Conservation (phyloP, 2,113 vertebrate genomes). For the Halichoerus grypus region DNA sequence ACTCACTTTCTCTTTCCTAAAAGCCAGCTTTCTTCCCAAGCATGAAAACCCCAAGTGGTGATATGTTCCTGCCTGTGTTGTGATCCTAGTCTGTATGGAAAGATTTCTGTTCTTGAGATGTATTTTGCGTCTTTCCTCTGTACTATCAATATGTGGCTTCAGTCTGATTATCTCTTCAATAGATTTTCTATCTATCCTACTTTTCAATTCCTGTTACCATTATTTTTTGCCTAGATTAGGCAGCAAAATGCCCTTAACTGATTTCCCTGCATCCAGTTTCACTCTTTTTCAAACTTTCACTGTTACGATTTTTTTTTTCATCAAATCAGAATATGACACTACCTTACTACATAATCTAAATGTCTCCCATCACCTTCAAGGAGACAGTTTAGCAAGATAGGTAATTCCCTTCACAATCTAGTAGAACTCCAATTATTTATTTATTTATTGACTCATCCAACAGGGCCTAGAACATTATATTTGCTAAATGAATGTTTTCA, state of each 20-base stretch:
- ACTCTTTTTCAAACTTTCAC: neutral
- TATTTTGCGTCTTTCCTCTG: neutral
- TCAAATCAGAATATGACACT: neutral
- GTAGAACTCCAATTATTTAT: neutral
- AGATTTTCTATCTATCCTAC: neutral
- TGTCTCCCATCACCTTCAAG: neutral
- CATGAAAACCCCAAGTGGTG: neutral
- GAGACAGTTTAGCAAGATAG: neutral
- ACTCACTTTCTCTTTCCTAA: neutral
- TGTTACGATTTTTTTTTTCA: neutral
- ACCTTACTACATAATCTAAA: neutral
- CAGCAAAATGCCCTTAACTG: neutral
- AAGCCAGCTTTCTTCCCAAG: neutral
- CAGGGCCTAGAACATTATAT: neutral
- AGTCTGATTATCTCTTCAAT: neutral
- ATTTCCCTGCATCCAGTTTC: neutral
- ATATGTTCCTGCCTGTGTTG: neutral
- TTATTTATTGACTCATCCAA: neutral
- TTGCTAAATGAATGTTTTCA: neutral
- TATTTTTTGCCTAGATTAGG: neutral
- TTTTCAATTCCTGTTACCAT: neutral
- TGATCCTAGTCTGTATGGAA: neutral
- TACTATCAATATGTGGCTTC: neutral
- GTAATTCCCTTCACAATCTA: neutral
- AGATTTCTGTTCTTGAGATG: neutral